These are phyloP conservation scores for Myiagra hebetior DNA, from an alignment of 2,113 vertebrate genomes.

Conservation along the genomic window DNA sequence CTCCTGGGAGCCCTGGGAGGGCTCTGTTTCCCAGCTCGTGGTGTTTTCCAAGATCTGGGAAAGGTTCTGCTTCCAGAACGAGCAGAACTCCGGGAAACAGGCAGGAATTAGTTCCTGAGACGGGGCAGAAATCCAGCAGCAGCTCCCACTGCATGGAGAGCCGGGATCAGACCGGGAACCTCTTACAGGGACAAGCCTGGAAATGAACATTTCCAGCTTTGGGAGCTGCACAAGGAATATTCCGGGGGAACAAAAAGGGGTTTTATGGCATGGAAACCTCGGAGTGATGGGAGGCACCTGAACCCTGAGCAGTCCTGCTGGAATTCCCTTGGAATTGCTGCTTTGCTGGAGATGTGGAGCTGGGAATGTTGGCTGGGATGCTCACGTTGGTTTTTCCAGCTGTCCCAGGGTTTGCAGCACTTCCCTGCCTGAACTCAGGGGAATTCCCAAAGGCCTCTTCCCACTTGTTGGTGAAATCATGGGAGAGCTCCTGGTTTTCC, in stretches of 20 bases:
- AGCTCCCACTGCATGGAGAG: background rate
- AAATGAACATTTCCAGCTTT: background rate
- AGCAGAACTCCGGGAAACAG: background rate
- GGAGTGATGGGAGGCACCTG: background rate
- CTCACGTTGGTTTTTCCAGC: background rate
- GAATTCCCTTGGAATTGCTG: background rate
- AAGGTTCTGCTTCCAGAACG: background rate
- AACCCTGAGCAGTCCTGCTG: background rate
- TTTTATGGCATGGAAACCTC: background rate
- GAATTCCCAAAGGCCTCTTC: background rate
- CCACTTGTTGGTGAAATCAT: background rate
- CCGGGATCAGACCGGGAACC: background rate
- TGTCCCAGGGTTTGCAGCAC: background rate
- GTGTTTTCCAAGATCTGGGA: background rate
- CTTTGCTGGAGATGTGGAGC: background rate
- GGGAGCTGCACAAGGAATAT: background rate
- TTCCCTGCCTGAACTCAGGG: background rate
- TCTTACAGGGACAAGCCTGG: background rate
- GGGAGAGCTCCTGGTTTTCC: background rate
- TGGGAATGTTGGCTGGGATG: background rate
- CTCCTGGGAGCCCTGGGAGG: background rate
- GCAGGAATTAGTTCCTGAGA: background rate
- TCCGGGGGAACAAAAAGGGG: rapidly evolving
- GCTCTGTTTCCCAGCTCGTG: rapidly evolving
- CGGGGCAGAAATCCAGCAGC: background rate